Evolutionary conservation across 2,797 vertebrate species (phyloP).

Genomic region (Neomorphus geoffroyi): DNA sequence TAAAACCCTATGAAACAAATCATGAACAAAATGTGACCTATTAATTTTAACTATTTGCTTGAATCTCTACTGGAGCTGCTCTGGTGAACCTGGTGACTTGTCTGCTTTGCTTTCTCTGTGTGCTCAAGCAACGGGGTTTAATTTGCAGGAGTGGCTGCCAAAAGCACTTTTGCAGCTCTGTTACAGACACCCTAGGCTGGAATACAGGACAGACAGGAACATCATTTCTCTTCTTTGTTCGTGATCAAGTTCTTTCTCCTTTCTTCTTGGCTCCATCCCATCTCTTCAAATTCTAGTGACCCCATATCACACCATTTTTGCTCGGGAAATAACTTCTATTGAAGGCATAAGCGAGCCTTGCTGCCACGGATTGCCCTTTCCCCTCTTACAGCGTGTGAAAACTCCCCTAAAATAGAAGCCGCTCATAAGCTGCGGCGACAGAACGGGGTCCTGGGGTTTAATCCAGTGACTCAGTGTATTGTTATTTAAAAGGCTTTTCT

Average conservation of each 20-base stretch:
- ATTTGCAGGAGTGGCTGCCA: not conserved
- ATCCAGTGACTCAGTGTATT: conserved; percentile 1
- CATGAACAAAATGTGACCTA: not conserved
- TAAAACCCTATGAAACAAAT: not conserved
- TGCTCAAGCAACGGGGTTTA: not conserved
- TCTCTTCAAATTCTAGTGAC: conserved; percentile 12
- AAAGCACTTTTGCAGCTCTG: not conserved
- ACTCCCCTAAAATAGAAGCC: not conserved
- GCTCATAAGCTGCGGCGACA: not conserved
- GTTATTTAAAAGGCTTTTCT: conserved; percentile 42
- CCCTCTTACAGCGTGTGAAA: not conserved
- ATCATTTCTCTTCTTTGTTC: not conserved
- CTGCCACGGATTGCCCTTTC: conserved; percentile 34
- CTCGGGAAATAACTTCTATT: conserved; percentile 19
- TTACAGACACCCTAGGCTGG: not conserved
- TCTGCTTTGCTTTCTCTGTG: not conserved
- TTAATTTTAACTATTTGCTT: not conserved
- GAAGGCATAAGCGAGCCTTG: not conserved
- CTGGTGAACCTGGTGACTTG: not conserved
- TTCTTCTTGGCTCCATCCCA: not conserved
- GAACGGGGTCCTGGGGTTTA: conserved; percentile 24
- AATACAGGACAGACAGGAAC: not conserved
- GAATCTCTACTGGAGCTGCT: not conserved
- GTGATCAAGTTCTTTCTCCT: not conserved
- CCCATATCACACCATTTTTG: not conserved